Base-by-base conservation (phyloP, 2,113 vertebrate species). In the Myanophis thanlyinensis region DNA sequence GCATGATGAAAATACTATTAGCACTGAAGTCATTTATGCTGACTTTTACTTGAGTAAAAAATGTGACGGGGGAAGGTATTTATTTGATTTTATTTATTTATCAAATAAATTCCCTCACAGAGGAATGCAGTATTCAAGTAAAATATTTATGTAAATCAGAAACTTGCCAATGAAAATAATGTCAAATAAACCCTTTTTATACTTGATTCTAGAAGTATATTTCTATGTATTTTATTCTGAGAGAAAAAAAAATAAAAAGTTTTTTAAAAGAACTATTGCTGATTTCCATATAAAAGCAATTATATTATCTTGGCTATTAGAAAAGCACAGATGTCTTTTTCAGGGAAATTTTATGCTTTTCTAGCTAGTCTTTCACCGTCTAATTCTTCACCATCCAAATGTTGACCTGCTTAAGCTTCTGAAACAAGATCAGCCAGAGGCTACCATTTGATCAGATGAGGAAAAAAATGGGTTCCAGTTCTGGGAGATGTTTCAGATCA, bases 401-500 rank as follows among this genome's bases (percentile, higher is more conserved):
- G 7, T 80, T 80, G 44, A 80, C 73, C 35, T 3, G 1, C 35
- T 80, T 80, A 80, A 80, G n/a, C 67, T 40, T 73, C n/a, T 73
- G 15, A 44, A 40, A 80, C 73, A 22, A 80, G 35, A 35, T 44
- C 15, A 73, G n/a, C n/a, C 30, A 40, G 15, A 20, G 18, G n/a
- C 15, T 73, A 80, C 35, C 35, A 40, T 18, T 40, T 80, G 35
- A 80, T 80, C 73, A 73, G 15, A 73, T 52, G 12, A 44, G n/a
- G 6, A 13, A 93, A 93, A 92, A 54, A 11, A 0, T 93, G 7
- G 89, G 0, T 1, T 93, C 67, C 51, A 86, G 35, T 56, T 94
- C 89, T 47, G 53, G 46, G 40, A 88, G 13, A 90, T 93, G 89
- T 90, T 94, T 51, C 91, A 94, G 87, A 18, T 67, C 53, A 40